Percentiles rank a stretch among this genome's conserved stretches.
Conservation (phyloP, 2,888 invertebrate species). For the Melinopterus prodromus region DNA sequence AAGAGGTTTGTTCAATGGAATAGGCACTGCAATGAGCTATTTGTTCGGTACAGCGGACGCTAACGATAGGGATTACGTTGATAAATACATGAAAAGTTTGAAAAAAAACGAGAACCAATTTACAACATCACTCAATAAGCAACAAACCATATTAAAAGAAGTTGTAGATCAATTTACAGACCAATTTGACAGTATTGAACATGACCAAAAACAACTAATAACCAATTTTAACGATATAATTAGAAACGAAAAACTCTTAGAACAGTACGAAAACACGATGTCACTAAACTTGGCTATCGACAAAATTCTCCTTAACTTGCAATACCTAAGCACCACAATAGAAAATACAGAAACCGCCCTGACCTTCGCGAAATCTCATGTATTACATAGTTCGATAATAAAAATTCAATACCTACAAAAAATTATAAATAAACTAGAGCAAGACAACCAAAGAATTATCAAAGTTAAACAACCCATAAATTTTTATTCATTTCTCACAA, state of each 20-base stretch:
- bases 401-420: constrained; percentile 13
- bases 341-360: constrained; percentile 28
- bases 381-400: constrained; percentile 24
- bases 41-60: too few relatives aligned
- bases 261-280: constrained; percentile 13
- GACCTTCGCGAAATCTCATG: constrained; percentile 23
- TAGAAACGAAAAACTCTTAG: constrained; percentile 11
- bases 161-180: constrained; percentile 9
- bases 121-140: too few relatives aligned
- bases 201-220: constrained; percentile 21
- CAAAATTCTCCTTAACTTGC: constrained; percentile 21
- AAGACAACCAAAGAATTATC: constrained; percentile 7
- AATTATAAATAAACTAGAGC: constrained; percentile 23
- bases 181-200: constrained; percentile 20
- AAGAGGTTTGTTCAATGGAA: too few relatives aligned
- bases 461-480: constrained; percentile 18
- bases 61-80: too few relatives aligned
- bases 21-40: too few relatives aligned
- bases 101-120: too few relatives aligned
- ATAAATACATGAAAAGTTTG: too few relatives aligned
- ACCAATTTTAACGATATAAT: constrained; percentile 20
- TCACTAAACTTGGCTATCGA: constrained; percentile 24
- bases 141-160: too few relatives aligned
- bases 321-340: constrained; percentile 13
- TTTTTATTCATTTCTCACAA: constrained; percentile 27